Evolutionary conservation across 1,140 invertebrate genomes (phyloP), one percentile per base, ranked within the genome.

Genomic region (Danaus plexippus): DNA sequence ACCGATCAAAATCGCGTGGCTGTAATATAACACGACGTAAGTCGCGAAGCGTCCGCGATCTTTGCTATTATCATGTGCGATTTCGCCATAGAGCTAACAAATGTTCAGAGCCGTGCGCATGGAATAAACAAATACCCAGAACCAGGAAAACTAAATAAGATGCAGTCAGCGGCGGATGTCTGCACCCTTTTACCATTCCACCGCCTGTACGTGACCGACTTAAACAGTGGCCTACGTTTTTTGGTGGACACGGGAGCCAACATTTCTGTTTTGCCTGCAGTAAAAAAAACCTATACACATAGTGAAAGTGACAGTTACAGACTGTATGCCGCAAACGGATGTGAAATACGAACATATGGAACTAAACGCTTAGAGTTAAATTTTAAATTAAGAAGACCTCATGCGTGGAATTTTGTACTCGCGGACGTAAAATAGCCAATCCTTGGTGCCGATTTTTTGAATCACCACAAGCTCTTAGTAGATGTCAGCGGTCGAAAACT

Each of bases 391-490:
- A 43, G 43, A 43, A 43, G 43, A 43, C 43, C 43, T 43, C 43
- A 43, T 43, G 43, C 43, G 43, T 43, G 49, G 58, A 52, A 11
- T 13, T 64, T 64, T 51, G 47, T 64, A 8, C 11, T 61, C 7
- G 65, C 57, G 2, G 54, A 60, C 11, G 51, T 66, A 10, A 62
- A 53, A 13, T 57, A 66, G 55, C 64, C 64, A 0, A 67, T 61
- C 32, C 47, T 67, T 11, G 65, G 59, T 13, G 59, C 61, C 9
- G 59, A 64, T 53, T 67, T 67, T 44, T 44, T 44, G 4, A 44
- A 44, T 44, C 43, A 44, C 43, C 43, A 44, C 43, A 44, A 44
- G 10, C 13, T 67, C 9, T 45, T 67, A 47, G 58, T 64, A 4
- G 43, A 44, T 4, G 1, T 44, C 1, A 44, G 4, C 4, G 46